Percentiles rank a stretch among this genome's conserved stretches.
These are phyloP conservation scores for Parotia lawesii DNA, from an alignment of 2,113 vertebrate species.

Conservation along the genomic window DNA sequence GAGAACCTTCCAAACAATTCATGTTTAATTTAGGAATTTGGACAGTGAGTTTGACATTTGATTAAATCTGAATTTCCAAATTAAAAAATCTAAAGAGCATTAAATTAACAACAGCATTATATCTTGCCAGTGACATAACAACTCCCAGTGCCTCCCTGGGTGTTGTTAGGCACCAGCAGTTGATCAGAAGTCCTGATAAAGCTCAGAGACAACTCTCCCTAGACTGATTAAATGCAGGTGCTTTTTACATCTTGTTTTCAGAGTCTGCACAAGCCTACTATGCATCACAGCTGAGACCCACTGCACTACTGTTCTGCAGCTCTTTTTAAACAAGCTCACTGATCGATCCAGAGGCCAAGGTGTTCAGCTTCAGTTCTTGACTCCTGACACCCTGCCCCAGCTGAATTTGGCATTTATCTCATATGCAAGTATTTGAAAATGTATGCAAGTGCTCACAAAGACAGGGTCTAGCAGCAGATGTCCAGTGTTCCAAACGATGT, in stretches of 20 bases:
- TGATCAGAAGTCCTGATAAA: background rate
- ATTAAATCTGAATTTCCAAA: slow-evolving; percentile 28
- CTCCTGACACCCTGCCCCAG: background rate
- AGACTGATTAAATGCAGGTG: slow-evolving; percentile 36
- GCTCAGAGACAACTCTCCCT: background rate
- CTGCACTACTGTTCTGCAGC: background rate
- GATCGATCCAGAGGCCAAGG: background rate
- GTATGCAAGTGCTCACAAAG: background rate
- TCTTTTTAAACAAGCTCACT: background rate
- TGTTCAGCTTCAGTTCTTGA: background rate
- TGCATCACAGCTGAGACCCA: slow-evolving; percentile 18
- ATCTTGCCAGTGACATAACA: background rate
- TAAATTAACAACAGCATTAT: slow-evolving; percentile 20
- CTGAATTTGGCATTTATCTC: background rate
- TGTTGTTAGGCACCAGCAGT: background rate
- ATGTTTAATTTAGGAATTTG: slow-evolving; percentile 43
- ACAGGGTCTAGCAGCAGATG: background rate
- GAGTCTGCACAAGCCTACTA: background rate
- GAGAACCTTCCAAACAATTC: slow-evolving; percentile 38
- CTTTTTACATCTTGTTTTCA: background rate
- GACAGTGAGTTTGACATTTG: background rate
- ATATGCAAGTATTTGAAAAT: background rate
- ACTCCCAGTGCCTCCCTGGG: background rate
- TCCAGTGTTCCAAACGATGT: background rate
- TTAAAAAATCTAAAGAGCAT: slow-evolving; percentile 22